Conservation (phyloP, 37 sponge, comb jelly and placozoan genomes). For the Bolinopsis microptera region DNA sequence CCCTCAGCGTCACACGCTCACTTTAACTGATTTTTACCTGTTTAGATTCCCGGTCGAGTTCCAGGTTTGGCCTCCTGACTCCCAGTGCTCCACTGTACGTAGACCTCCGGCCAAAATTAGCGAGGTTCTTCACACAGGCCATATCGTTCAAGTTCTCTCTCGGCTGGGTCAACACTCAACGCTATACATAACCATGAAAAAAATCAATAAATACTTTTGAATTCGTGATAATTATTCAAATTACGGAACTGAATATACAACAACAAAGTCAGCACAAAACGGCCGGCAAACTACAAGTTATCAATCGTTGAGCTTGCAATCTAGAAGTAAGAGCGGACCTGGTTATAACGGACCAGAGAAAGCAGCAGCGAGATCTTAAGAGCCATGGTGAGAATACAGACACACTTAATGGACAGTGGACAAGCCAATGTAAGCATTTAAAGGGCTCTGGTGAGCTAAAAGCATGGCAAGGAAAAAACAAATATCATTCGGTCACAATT, state of each 20-base stretch:
- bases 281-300: no score
- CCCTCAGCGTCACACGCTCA: no score
- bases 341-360: no score
- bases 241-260: no score
- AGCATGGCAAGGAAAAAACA: neutral
- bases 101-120: conserved; percentile 10
- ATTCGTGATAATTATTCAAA: no score
- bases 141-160: neutral
- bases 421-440: neutral
- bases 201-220: no score
- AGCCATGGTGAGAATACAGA: neutral
- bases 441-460: neutral
- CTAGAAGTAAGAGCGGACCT: no score
- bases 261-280: no score
- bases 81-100: neutral
- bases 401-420: neutral
- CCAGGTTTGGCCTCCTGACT: neutral
- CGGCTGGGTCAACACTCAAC: no score
- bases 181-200: no score
- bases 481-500: neutral
- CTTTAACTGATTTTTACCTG: neutral
- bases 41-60: neutral
- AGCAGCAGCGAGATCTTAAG: neutral
- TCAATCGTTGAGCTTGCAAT: no score
- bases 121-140: neutral